phyloP scores from a whole-genome alignment of 1,140 invertebrate species.

The Bombus haemorrhoidalis region DNA sequence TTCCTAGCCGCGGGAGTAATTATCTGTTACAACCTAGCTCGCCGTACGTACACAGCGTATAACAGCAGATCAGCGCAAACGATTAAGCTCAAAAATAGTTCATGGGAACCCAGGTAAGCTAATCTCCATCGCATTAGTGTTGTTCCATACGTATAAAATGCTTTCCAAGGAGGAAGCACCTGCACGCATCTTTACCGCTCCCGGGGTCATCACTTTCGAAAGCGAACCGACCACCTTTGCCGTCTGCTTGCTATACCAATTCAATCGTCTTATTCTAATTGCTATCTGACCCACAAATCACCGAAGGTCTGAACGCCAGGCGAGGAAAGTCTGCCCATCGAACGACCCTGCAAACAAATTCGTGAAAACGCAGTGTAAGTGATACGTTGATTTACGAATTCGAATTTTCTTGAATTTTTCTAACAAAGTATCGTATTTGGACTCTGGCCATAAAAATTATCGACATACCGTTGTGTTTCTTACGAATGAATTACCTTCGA shows the following conservation, averaged over 20 bases:
- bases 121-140: constrained; percentile 74
- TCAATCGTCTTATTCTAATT: constrained; percentile 45
- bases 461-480: not conserved
- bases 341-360: not conserved
- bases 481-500: not conserved
- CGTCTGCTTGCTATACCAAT: constrained; percentile 14
- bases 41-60: constrained; percentile 50
- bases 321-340: not conserved
- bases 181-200: constrained; percentile 60
- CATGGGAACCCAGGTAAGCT: constrained; percentile 77
- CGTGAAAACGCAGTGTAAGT: not conserved
- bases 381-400: no score
- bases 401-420: no score
- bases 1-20: constrained; percentile 52
- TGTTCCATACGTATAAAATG: constrained; percentile 69
- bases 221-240: constrained; percentile 15
- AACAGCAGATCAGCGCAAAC: constrained; percentile 77
- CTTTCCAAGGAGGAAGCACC: constrained; percentile 65
- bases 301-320: not conserved
- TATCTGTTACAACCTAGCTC: constrained; percentile 64
- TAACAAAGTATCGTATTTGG: no score
- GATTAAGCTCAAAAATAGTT: constrained; percentile 80
- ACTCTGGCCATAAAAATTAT: no score
- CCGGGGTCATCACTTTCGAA: constrained; percentile 68
- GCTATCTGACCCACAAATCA: constrained; percentile 37